Conservation (phyloP, 64 coral and sea anemone species). For the Pachyseris speciosa region DNA sequence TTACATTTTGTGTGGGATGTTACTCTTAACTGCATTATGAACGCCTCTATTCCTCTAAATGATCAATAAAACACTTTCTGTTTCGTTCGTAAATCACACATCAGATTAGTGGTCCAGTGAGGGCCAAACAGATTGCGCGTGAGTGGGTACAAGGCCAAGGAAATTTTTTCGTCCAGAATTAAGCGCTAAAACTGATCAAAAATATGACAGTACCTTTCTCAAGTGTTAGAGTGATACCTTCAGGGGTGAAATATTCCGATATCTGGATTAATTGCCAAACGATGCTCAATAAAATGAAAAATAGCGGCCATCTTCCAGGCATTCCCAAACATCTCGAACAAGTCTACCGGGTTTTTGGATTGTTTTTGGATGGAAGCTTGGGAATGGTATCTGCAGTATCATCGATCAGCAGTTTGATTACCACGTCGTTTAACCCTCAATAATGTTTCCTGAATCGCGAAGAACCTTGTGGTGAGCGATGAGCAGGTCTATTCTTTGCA, state of each 20-base stretch:
- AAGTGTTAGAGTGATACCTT: not conserved
- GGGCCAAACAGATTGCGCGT: no score
- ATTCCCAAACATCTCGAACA: not conserved
- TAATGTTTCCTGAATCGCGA: not conserved
- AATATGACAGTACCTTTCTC: not conserved
- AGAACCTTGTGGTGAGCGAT: not conserved
- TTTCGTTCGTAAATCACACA: no score
- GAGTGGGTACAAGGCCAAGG: no score
- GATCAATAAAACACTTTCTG: no score
- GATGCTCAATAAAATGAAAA: not conserved
- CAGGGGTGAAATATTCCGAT: conserved; percentile 1
- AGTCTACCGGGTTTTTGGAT: no score
- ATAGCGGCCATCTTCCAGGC: conserved; percentile 1
- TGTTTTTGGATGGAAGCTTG: not conserved
- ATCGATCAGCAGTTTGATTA: not conserved
- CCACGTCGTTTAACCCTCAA: not conserved
- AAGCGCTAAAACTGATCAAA: not conserved
- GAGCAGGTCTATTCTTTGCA: not conserved
- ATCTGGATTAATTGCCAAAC: conserved; percentile 33
- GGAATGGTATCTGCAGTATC: not conserved
- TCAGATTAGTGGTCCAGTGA: no score
- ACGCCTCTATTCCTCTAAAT: no score
- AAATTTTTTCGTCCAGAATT: no score
- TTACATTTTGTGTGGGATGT: no score
- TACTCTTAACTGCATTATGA: no score